These are phyloP conservation scores for Erannis defoliaria DNA, from an alignment of 2,888 invertebrate genomes.

Conservation along the genomic window DNA sequence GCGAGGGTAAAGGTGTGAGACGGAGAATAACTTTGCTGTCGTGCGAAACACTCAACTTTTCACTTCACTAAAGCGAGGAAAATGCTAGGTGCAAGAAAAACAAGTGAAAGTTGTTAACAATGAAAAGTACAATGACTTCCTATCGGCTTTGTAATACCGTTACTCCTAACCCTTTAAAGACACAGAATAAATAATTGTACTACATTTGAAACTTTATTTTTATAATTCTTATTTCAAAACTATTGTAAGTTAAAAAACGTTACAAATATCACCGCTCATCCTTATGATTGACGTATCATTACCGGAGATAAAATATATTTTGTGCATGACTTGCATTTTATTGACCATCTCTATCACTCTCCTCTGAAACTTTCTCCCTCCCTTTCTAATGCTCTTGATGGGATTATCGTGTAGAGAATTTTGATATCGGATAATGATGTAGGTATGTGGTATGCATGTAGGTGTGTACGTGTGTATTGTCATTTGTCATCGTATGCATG, in stretches of 20 bases:
- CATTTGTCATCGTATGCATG: constrained; percentile 24
- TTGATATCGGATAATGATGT: constrained; percentile 40
- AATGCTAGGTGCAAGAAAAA: too few species aligned
- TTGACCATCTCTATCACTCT: constrained; percentile 47
- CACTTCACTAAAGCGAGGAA: too few species aligned
- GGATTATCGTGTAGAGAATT: constrained; percentile 56
- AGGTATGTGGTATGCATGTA: constrained; percentile 14
- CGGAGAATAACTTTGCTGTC: too few species aligned
- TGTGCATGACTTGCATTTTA: constrained; percentile 58
- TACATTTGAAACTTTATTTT: neutral
- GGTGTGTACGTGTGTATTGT: constrained; percentile 16
- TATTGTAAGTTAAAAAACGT: constrained; percentile 9
- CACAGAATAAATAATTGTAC: too few species aligned
- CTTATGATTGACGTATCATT: constrained; percentile 69
- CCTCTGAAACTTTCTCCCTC: constrained; percentile 9
- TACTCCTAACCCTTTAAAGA: too few species aligned
- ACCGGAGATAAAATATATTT: constrained; percentile 54
- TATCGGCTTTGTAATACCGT: too few species aligned
- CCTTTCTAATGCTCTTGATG: constrained; percentile 47
- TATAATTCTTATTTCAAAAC: neutral
- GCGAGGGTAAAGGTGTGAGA: too few species aligned
- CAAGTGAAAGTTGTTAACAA: too few species aligned
- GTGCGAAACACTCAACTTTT: too few species aligned
- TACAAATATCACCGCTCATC: constrained; percentile 46
- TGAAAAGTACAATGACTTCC: too few species aligned